Base-by-base conservation (phyloP, 2,797 vertebrate genomes). In the Sylvilagus floridanus region DNA sequence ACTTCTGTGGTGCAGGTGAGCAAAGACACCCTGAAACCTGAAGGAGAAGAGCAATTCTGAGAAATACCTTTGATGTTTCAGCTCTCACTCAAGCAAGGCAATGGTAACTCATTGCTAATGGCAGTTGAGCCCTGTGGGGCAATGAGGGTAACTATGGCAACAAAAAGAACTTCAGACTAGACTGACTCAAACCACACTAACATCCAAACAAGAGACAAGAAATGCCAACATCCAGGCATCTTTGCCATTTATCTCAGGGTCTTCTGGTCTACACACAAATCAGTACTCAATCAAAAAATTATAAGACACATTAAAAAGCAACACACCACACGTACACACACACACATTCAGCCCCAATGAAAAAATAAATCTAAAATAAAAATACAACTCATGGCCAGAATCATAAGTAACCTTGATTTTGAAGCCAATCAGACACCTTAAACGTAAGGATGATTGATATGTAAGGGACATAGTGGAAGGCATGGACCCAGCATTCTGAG, bases 261-360 rank as follows among this genome's bases (percentile, higher is more conserved):
- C 65, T 83, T 24, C n/a, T 37, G 9, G 35, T 84, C 52, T 52
- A 35, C 37, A 83, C 22, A 50, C 10, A 72, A 93, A 30, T 32
- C 52, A 62, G n/a, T 42, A 76, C 81, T 69, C 54, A 69, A 42
- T 79, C 6, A 90, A 47, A 93, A 82, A 62, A 86, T 63, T 81
- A 37, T 11, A 79, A 75, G 28, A 75, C 26, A 75, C 3, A 8
- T 57, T 68, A 52, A 35, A 66, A 62, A 52, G 50, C 24, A 85
- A 63, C 8, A 42, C 17, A 35, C n/a, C 30, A 66, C 21, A 52
- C 17, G 21, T 4, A 42, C 22, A 42, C 37, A 73, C 66, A 57
- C 19, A 32, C n/a, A 30, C 35, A 79, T 13, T 78, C 35, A 30
- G 3, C 7, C 7, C 7, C 71, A 76, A 19, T 32, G 10, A 63